Base-by-base conservation (phyloP, 2,797 vertebrate species). In the Mormyrops boulengeri region DNA sequence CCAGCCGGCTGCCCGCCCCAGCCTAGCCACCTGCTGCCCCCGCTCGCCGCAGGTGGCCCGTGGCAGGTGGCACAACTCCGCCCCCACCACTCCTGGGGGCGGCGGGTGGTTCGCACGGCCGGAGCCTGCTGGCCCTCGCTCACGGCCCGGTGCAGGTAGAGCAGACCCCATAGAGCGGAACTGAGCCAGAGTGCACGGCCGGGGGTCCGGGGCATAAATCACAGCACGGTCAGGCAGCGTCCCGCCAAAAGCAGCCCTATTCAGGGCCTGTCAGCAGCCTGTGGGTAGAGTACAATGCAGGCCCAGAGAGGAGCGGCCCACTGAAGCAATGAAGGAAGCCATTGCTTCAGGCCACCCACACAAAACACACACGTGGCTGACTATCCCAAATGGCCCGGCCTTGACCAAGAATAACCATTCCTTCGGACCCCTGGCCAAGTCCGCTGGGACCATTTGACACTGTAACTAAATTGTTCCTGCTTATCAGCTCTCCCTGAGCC, bases 21-120 rank as follows among this genome's bases (percentile, higher is more conserved):
- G 60, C 60, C 14, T 77, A 69, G 69, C 90, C 82, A 90, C 89
- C 90, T 88, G 89, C 88, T 91, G 91, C 91, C 88, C 88, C 50
- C 80, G 69, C 89, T 89, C 62, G 73, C 87, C 90, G 89, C 69
- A 88, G 89, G 17, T 73, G 60, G 88, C 86, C 91, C 85, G 34
- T 38, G 77, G 88, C 50, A 84, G n/a, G 66, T 84, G 62, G 88
- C 85, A 55, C 38, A 50, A 91, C 89, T 50, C 89, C 89, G 53
- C 41, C 50, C 19, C 77, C 57, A 34, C 30, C 80, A 12, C 80
- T 62, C 55, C 41, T 52, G 47, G 47, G 49, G 88, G 34, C 3
- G 12, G n/a, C 44, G 2, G 4, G 22, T 47, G 50, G 22, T 12
- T 77, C 26, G 7, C 26, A 49, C 26, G 44, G 53, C 50, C 7